Base-by-base conservation (phyloP, 2,888 invertebrate species). In the Xestia rhomboidea region DNA sequence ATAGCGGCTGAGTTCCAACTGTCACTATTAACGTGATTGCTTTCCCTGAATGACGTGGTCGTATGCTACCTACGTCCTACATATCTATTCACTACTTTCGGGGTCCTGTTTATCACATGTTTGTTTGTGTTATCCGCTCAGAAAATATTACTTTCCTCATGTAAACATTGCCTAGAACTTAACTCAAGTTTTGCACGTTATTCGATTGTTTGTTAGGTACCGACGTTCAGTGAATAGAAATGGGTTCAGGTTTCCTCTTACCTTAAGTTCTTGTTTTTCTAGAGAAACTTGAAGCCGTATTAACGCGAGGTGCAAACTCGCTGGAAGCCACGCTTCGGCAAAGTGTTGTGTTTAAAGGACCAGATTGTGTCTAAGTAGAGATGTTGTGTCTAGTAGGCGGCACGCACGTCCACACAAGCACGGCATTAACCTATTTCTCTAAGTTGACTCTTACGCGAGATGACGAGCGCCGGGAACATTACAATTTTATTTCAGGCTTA, bases 11-110 rank as follows among this genome's bases (percentile, higher is more conserved):
- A 81, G 83, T 82, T 81, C 83, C 84, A 84, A 89, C 87, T 87
- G 83, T 88, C 79, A 81, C 81, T 81, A 84, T 87, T 91, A 92
- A 87, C 88, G 87, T 88, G 90, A 91, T 91, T 91, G 89, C 88
- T 84, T 62, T 83, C 74, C 70, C 76, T 81, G 82, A 88, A 81
- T 84, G 79, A 85, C 89, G 76, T 74, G 82, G 60, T 80, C 68
- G 68, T 84, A 71, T 51, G 68, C 62, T 81, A 76, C 67, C 81
- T 70, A 68, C 60, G 57, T 72, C 51, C 80, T 70, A 71, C 57
- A 34, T 38, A 63, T 72, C 60, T 69, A 68, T 82, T 67, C 73
- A 67, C 41, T 81, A 77, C 64, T 77, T 87, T 80, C 49, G 85
- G 72, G 72, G 13, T 46, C 51, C 63, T 78, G 64, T 85, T 81